Evolutionary conservation across 2,888 invertebrate species (phyloP).

Genomic region (Eilema griseolum): DNA sequence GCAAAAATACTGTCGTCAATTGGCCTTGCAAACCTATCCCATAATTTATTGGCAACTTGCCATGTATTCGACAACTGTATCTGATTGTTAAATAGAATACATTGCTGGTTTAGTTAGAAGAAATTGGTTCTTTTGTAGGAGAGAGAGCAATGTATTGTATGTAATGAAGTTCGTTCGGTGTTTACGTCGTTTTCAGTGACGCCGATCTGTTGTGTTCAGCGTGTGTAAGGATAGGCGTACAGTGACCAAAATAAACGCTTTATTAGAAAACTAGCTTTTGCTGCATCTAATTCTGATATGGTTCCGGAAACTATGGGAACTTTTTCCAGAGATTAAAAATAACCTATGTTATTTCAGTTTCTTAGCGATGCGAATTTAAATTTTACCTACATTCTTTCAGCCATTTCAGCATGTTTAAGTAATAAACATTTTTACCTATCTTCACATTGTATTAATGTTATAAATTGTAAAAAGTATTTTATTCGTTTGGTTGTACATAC

Average conservation of each 20-base stretch:
- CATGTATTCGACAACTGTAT: constrained; percentile 48
- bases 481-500: too few relatives aligned
- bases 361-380: too few relatives aligned
- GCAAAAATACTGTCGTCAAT: constrained; percentile 35
- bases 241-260: constrained; percentile 23
- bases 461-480: too few relatives aligned
- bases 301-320: too few relatives aligned
- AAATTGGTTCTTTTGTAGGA: not conserved
- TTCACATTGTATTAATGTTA: too few relatives aligned
- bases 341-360: too few relatives aligned
- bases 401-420: too few relatives aligned
- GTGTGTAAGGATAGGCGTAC: constrained; percentile 40
- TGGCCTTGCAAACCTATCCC: constrained; percentile 61
- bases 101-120: constrained; percentile 31
- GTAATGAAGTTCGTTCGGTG: constrained; percentile 34
- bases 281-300: too few relatives aligned
- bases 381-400: too few relatives aligned
- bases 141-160: constrained; percentile 18
- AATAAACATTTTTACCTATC: too few relatives aligned
- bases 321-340: too few relatives aligned
- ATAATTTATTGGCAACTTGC: constrained; percentile 75
- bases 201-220: constrained; percentile 49
- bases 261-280: not conserved
- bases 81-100: constrained; percentile 17
- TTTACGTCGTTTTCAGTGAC: constrained; percentile 50